Evolutionary conservation across 2,888 invertebrate genomes (phyloP).

Genomic region (Parelbella ahira): DNA sequence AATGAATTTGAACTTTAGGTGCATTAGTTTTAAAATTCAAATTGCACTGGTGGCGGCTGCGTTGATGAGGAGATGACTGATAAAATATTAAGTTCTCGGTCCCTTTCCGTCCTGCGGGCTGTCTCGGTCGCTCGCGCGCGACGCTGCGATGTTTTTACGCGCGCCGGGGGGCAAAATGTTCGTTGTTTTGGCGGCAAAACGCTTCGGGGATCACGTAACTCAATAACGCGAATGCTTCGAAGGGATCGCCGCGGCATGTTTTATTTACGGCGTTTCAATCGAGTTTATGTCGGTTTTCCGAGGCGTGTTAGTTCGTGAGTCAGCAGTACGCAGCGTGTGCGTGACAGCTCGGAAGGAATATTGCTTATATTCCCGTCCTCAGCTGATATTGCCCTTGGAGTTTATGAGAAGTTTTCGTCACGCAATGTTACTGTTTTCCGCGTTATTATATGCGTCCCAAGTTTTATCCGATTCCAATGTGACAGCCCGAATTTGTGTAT

Average conservation of each 20-base stretch:
- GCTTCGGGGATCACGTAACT: conserved; percentile 77
- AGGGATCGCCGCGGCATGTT: conserved; percentile 72
- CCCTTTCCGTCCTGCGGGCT: conserved; percentile 61
- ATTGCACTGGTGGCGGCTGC: conserved; percentile 35
- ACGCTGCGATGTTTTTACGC: conserved; percentile 73
- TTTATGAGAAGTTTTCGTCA: conserved; percentile 37
- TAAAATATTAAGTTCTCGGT: conserved; percentile 75
- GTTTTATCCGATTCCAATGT: conserved; percentile 7
- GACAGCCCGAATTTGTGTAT: no score
- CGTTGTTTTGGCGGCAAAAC: conserved; percentile 81
- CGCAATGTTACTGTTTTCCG: conserved; percentile 36
- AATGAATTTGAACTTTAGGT: conserved; percentile 40
- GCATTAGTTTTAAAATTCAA: conserved; percentile 21
- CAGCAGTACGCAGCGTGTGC: conserved; percentile 50
- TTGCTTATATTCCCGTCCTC: conserved; percentile 35
- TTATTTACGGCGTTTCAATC: conserved; percentile 78
- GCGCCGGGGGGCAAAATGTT: conserved; percentile 79
- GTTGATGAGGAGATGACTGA: conserved; percentile 73
- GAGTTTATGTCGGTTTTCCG: conserved; percentile 66
- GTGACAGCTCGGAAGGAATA: conserved; percentile 48
- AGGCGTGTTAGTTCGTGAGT: conserved; percentile 45
- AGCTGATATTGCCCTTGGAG: conserved; percentile 41
- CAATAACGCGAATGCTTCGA: conserved; percentile 72
- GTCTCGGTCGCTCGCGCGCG: conserved; percentile 56
- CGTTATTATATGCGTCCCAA: conserved; percentile 6